Evolutionary conservation across 2,113 vertebrate species (phyloP), one percentile per base, ranked within the genome.

Genomic region (Bothrops jararaca): DNA sequence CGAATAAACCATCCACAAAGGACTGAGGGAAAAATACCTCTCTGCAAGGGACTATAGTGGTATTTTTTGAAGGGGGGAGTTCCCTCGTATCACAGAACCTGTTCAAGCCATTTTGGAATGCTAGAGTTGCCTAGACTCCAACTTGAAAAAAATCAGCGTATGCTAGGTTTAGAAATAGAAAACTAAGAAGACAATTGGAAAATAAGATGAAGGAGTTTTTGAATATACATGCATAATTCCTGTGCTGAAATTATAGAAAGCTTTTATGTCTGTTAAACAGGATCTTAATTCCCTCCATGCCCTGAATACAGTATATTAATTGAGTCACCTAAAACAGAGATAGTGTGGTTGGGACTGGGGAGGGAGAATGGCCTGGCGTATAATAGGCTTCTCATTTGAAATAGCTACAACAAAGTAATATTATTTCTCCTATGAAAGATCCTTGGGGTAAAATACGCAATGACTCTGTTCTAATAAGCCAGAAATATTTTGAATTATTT

Each of bases 261-360:
- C 69, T 80, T 80, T 80, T 80, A 80, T 80, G 74, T 80, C 74
- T 80, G 3, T 34, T 80, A 80, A 42, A 42, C 34, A 80, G 34
- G 34, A 80, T 42, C 20, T 80, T 80, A 80, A 80, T 80, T 80
- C 74, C 74, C 74, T 80, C 18, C 34, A 42, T 80, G 34, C 34
- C 74, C 34, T 42, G 74, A 80, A 80, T 80, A 42, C 34, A 80
- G 34, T 18, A 23, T 80, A 80, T 80, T 80, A 80, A 80, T 80
- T 80, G 74, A 80, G 42, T 80, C 74, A 80, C 74, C 34, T 80
- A 80, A 80, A 80, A 42, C 15, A 80, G 34, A 80, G 74, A 80
- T 42, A 22, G 69, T 18, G n/a, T 15, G 18, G n/a, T 0, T 1
- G 6, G 34, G 34, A 11, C 2, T 9, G 7, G n/a, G n/a, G 1